phyloP scores from a whole-genome alignment of 2,888 invertebrate species.

The Bombyx huttoni region DNA sequence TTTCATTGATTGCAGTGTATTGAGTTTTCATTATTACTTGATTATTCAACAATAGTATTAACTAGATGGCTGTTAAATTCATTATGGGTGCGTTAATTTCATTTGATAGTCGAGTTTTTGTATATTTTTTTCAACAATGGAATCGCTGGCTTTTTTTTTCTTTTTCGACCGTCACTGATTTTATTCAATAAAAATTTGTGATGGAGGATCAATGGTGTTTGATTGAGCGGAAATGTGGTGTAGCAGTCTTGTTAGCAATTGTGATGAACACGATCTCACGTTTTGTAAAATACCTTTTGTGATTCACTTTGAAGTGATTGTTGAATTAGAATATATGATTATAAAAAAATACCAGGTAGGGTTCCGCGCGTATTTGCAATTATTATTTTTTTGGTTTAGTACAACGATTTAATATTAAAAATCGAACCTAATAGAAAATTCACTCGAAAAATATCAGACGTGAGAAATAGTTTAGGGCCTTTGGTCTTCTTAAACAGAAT shows the following conservation, averaged over 20 bases:
- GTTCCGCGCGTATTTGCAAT: no score
- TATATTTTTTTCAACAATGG: slow-evolving; percentile 2
- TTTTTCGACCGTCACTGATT: not conserved
- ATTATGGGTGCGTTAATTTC: slow-evolving; percentile 1
- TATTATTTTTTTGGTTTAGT: no score
- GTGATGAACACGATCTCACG: not conserved
- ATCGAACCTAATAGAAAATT: no score
- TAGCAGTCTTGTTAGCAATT: not conserved
- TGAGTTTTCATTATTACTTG: slow-evolving; percentile 1
- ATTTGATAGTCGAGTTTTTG: not conserved
- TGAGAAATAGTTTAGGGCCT: no score
- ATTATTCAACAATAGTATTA: slow-evolving; percentile 3
- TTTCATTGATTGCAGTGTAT: slow-evolving; percentile 3
- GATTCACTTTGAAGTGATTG: slow-evolving; percentile 10
- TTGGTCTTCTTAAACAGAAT: no score
- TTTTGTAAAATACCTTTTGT: not conserved
- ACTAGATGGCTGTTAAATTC: slow-evolving; percentile 1
- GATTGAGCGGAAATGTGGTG: slow-evolving; percentile 4
- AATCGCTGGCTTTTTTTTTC: not conserved
- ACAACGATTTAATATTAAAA: no score
- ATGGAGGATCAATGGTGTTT: slow-evolving; percentile 4
- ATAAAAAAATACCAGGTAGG: no score
- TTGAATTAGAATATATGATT: not conserved
- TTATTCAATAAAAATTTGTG: not conserved
- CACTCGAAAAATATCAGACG: no score